Evolutionary conservation across 1,140 invertebrate species (phyloP).

Genomic region (Harlomillsia oculata): DNA sequence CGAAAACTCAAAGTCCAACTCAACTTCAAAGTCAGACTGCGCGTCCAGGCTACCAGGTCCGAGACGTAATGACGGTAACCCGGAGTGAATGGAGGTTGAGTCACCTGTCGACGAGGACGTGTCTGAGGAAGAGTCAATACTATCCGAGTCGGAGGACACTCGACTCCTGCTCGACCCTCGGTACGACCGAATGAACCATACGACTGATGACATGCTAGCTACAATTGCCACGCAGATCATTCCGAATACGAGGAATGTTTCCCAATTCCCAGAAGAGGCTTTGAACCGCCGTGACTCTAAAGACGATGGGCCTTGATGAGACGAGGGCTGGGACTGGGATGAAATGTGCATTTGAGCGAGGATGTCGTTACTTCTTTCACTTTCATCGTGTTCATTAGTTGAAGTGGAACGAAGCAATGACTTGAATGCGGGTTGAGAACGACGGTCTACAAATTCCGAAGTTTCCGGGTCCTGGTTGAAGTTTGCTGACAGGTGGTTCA

Average conservation of each 20-base stretch:
- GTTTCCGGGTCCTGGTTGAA: not conserved
- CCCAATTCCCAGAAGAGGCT: slow-evolving; percentile 22
- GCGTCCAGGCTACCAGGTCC: slow-evolving; percentile 16
- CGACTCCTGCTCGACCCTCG: not conserved
- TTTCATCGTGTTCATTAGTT: too few species aligned
- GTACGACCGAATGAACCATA: slow-evolving; percentile 32
- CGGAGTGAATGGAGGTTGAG: slow-evolving; percentile 3
- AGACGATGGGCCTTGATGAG: slow-evolving; percentile 5
- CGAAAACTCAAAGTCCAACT: slow-evolving; percentile 35
- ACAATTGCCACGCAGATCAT: slow-evolving; percentile 33
- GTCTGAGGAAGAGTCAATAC: slow-evolving; percentile 1
- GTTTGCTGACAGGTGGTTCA: too few species aligned
- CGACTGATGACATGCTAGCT: slow-evolving; percentile 27
- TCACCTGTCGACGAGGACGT: slow-evolving; percentile 8
- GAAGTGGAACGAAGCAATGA: too few species aligned
- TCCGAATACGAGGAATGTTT: slow-evolving; percentile 30
- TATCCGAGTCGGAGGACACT: not conserved
- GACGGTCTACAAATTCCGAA: not conserved
- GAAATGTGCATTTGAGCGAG: too few species aligned
- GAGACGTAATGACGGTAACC: slow-evolving; percentile 5
- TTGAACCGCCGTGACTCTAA: slow-evolving; percentile 4
- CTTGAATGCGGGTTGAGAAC: not conserved
- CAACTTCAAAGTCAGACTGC: slow-evolving; percentile 31
- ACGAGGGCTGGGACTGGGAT: slow-evolving; percentile 4
- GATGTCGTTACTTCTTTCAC: too few species aligned